Evolutionary conservation across 2,797 vertebrate genomes (phyloP).

Genomic region (Emys orbicularis): DNA sequence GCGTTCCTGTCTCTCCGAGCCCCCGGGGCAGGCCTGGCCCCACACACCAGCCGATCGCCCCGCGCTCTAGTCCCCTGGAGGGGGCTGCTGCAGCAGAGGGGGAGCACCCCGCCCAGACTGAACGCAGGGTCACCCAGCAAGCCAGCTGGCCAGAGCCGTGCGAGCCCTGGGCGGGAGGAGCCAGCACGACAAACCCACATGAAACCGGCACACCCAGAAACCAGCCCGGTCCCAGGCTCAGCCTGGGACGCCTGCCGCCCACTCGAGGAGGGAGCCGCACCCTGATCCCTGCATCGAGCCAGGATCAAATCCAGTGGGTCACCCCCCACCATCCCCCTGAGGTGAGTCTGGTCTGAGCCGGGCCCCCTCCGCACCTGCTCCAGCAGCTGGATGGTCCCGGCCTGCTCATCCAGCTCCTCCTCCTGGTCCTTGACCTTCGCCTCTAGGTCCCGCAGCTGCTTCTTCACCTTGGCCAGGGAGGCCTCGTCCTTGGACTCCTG

Average conservation of each 20-base stretch:
- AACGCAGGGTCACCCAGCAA: too few relatives aligned
- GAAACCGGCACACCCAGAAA: conserved; percentile 75
- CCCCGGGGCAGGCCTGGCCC: not conserved
- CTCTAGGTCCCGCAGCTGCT: conserved; percentile 94
- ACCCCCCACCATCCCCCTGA: not conserved
- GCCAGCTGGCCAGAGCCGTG: too few relatives aligned
- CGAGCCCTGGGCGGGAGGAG: not conserved
- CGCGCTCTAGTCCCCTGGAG: too few relatives aligned
- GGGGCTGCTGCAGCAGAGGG: not conserved
- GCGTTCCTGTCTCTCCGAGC: not conserved
- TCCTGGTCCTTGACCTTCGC: conserved; percentile 98
- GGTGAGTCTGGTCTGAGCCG: not conserved
- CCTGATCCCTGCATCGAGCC: not conserved
- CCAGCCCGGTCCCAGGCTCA: not conserved
- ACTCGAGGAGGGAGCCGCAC: not conserved
- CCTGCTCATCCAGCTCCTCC: conserved; percentile 98
- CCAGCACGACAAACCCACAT: not conserved
- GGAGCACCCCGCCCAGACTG: too few relatives aligned
- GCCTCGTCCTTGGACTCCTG: conserved; percentile 98
- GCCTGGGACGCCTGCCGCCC: not conserved
- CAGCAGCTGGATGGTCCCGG: conserved; percentile 96
- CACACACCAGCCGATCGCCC: too few relatives aligned
- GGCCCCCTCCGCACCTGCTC: conserved; percentile 88
- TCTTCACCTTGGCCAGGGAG: conserved; percentile 94
- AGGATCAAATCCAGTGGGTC: not conserved